Percentiles rank a stretch among this genome's conserved stretches.
Evolutionary conservation across 2,888 invertebrate species (phyloP).

Genomic region (Drosophila anomalata): DNA sequence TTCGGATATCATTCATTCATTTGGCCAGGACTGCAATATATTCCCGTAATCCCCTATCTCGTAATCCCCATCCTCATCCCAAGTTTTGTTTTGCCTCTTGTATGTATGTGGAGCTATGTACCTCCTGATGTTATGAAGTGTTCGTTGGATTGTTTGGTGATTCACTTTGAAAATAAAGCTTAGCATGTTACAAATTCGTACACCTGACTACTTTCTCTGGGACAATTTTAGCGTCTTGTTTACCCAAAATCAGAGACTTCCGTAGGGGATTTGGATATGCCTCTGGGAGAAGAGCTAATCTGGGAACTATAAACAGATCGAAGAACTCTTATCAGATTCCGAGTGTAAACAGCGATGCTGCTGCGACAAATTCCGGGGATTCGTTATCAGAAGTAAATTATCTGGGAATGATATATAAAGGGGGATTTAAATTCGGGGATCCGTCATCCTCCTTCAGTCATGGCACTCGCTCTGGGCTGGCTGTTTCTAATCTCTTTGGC

Average conservation of each 20-base stretch:
- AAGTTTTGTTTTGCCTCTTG: constrained; percentile 8
- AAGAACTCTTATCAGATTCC: constrained; percentile 55
- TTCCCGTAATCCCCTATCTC: background rate
- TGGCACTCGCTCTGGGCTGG: constrained; percentile 44
- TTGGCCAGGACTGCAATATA: constrained; percentile 12
- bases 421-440: background rate
- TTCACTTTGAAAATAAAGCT: constrained; percentile 68
- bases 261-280: constrained; percentile 14
- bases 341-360: constrained; percentile 51
- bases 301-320: constrained; percentile 58
- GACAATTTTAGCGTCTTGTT: constrained; percentile 7
- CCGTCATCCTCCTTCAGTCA: constrained; percentile 30
- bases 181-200: constrained; percentile 35
- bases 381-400: constrained; percentile 53
- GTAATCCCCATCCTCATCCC: constrained; percentile 1
- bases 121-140: constrained; percentile 57
- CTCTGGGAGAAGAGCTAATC: background rate
- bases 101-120: constrained; percentile 37
- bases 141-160: constrained; percentile 68
- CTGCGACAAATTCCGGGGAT: constrained; percentile 60
- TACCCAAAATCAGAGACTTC: constrained; percentile 15
- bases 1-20: background rate
- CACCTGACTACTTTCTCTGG: constrained; percentile 9
- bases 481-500: constrained; percentile 49
- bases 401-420: constrained; percentile 6